Evolutionary conservation across 1,140 invertebrate species (phyloP), one percentile per base, ranked within the genome.

Genomic region (Drosophila tani): DNA sequence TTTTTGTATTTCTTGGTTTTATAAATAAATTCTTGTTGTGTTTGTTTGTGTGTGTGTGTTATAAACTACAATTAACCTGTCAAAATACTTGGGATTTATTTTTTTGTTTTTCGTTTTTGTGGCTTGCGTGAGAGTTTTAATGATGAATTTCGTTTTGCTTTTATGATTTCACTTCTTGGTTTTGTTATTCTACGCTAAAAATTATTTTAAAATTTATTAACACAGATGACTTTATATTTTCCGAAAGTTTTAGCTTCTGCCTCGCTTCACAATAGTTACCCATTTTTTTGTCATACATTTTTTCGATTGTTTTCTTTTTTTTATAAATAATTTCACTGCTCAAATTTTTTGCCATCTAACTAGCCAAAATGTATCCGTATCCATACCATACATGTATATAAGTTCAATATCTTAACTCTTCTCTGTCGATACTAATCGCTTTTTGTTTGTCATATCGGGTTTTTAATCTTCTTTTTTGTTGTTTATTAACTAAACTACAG

Each of bases 151-250:
- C 47, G 15, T 38, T 70, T 67, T 65, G 32, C 59, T 65, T 59
- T 59, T 60, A 29, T 66, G 50, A 57, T 65, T 85, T 79, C 64
- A 69, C 65, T 69, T 79, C 62, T 70, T 75, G 19, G 51, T 84
- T 85, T 78, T 69, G 63, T 87, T 75, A 88, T 65, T 73, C 86
- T 90, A 90, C 76, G 73, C 82, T 91, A 87, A 81, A 87, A 88
- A 87, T 81, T 87, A 91, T 86, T 80, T 90, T 91, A 82, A 91
- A 91, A 90, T 91, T 90, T 92, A 92, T 90, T 92, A 92, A 92
- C 91, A 92, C 91, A 92, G 91, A 92, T 92, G 91, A 92, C 91
- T 92, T 92, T 92, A 88, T 92, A 84, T 87, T 85, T 82, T 85
- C 82, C 86, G 78, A 90, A 90, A 75, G 74, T 76, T 83, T 58